A percentile compares a stretch with the other conserved stretches of the same genome.
phyloP scores from a whole-genome alignment of 2,888 invertebrate genomes.

The Yponomeuta cagnagella region DNA sequence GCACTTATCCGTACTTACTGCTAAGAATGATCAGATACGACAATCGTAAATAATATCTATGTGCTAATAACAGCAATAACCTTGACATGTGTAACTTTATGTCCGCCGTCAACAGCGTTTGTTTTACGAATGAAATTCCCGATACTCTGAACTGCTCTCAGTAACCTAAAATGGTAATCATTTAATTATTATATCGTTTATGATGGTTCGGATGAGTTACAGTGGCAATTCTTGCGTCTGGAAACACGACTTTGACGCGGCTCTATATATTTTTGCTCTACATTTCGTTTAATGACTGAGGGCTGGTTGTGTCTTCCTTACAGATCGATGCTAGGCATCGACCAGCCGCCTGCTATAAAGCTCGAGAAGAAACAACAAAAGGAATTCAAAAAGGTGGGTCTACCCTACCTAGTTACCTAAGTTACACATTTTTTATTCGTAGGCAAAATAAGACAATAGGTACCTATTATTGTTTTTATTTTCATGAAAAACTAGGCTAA shows the following conservation, averaged over 20 bases:
- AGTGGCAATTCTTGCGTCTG: neutral
- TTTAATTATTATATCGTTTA: neutral
- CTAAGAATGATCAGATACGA: conserved; percentile 6
- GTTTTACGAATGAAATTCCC: neutral
- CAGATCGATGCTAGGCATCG: conserved; percentile 68
- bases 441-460: too few relatives aligned
- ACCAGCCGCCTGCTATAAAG: conserved; percentile 60
- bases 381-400: conserved; percentile 54
- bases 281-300: conserved; percentile 3
- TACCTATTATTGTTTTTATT: too few relatives aligned
- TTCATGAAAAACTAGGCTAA: too few relatives aligned
- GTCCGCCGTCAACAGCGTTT: too few relatives aligned
- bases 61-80: too few relatives aligned
- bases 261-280: conserved; percentile 6
- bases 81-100: too few relatives aligned
- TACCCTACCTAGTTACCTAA: conserved; percentile 14
- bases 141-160: neutral
- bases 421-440: neutral
- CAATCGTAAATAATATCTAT: neutral
- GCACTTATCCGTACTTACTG: neutral
- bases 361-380: conserved; percentile 46
- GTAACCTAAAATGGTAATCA: too few relatives aligned
- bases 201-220: neutral
- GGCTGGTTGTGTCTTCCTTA: conserved; percentile 17
- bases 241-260: neutral